Conservation (phyloP, 2,888 invertebrate genomes). For the Caenorhabditis wallacei region DNA sequence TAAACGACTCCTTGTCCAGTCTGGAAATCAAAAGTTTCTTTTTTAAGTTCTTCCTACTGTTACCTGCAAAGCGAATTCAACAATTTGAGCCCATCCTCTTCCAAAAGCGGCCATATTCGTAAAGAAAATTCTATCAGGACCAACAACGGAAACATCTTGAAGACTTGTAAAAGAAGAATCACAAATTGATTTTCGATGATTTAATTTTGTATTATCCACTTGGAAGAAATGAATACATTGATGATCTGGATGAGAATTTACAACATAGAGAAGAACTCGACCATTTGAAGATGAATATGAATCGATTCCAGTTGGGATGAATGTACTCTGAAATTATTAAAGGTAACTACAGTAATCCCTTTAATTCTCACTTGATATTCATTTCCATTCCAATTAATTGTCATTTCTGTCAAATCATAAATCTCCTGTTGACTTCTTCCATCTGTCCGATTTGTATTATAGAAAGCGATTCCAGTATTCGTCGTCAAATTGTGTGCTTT, state of each 20-base stretch:
- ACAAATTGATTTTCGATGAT: slow-evolving; percentile 74
- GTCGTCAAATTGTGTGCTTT: slow-evolving; percentile 52
- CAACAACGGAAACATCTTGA: slow-evolving; percentile 76
- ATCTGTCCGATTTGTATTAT: slow-evolving; percentile 38
- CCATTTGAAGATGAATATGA: slow-evolving; percentile 69
- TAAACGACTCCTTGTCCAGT: slow-evolving; percentile 73
- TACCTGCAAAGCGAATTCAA: slow-evolving; percentile 70
- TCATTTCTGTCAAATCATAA: slow-evolving; percentile 61
- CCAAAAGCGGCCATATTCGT: slow-evolving; percentile 76
- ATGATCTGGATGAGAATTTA: slow-evolving; percentile 68
- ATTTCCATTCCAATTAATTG: slow-evolving; percentile 61
- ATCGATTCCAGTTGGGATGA: slow-evolving; percentile 74
- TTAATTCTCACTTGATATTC: slow-evolving; percentile 33
- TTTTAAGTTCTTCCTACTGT: not conserved
- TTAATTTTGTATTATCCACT: slow-evolving; percentile 66
- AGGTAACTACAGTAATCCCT: not conserved
- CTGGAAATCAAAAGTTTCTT: slow-evolving; percentile 6
- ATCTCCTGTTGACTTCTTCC: slow-evolving; percentile 41
- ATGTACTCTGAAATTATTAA: slow-evolving; percentile 56
- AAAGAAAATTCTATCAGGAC: slow-evolving; percentile 79
- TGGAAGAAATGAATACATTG: slow-evolving; percentile 74
- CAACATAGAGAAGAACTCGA: slow-evolving; percentile 74
- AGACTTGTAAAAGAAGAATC: slow-evolving; percentile 72
- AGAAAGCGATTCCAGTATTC: slow-evolving; percentile 49
- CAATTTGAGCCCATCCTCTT: slow-evolving; percentile 58